Conservation (phyloP, 2,797 vertebrate species). For the Hydrocynus forskahlii region DNA sequence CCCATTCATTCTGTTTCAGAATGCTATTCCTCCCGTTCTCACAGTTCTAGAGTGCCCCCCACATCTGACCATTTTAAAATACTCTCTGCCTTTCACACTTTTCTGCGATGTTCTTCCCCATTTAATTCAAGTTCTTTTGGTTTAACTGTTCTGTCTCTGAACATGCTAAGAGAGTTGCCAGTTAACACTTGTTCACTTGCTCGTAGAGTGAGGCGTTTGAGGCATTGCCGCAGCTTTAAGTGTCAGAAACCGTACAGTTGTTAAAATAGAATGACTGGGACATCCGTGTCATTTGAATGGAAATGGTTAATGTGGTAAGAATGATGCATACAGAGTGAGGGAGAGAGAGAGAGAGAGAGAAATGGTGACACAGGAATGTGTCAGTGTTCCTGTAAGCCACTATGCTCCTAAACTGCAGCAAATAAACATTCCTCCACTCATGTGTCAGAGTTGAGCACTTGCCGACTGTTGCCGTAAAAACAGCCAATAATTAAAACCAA, state of each 20-base stretch:
- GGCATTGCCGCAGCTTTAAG: neutral
- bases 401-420: slow-evolving; percentile 78
- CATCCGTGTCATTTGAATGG: slow-evolving; percentile 32
- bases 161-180: too few species aligned
- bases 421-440: slow-evolving; percentile 82
- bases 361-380: slow-evolving; percentile 79
- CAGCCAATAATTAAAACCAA: slow-evolving; percentile 81
- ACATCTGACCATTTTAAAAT: too few species aligned
- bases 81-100: too few species aligned
- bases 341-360: slow-evolving; percentile 56
- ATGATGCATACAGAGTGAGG: slow-evolving; percentile 42
- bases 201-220: too few species aligned
- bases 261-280: slow-evolving; percentile 10
- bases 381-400: slow-evolving; percentile 79
- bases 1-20: too few species aligned
- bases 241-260: slow-evolving; percentile 16
- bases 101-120: too few species aligned
- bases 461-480: slow-evolving; percentile 78
- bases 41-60: neutral
- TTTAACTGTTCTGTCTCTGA: too few species aligned
- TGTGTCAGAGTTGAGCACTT: slow-evolving; percentile 79
- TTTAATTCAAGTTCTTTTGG: too few species aligned
- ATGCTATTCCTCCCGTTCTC: too few species aligned
- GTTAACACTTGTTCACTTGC: neutral
- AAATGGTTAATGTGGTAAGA: slow-evolving; percentile 8